phyloP scores from a whole-genome alignment of 35 echinoderm and acorn worm genomes.

The Heliocidaris tuberculata region DNA sequence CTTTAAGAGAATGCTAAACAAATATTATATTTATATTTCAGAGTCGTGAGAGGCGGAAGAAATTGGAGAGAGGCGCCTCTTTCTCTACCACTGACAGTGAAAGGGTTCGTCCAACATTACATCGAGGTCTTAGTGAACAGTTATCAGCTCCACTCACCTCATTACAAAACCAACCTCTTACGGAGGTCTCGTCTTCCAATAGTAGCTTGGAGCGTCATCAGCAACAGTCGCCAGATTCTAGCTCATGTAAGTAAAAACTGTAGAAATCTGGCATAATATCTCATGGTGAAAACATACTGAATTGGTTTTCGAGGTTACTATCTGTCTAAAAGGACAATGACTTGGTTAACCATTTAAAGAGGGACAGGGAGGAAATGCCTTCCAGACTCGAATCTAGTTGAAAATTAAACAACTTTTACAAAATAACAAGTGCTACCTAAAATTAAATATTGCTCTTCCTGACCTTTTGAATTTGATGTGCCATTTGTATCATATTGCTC shows the following conservation, averaged over 20 bases:
- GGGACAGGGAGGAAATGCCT: too few relatives aligned
- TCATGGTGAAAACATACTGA: not conserved
- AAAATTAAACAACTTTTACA: too few relatives aligned
- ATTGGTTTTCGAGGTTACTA: not conserved
- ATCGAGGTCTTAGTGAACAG: constrained; percentile 41
- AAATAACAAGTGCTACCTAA: not conserved
- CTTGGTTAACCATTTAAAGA: not conserved
- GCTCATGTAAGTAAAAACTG: constrained; percentile 13
- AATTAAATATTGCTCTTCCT: not conserved
- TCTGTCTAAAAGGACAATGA: not conserved
- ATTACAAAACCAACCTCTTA: constrained; percentile 30
- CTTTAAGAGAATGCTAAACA: not conserved
- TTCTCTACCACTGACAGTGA: not conserved
- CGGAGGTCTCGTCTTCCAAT: constrained; percentile 35
- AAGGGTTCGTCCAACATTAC: not conserved
- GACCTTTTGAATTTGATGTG: not conserved
- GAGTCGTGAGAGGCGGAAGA: constrained; percentile 34
- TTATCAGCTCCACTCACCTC: not conserved
- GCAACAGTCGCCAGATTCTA: not conserved
- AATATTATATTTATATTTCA: constrained; percentile 20
- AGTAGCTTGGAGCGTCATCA: constrained; percentile 27
- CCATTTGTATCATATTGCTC: too few relatives aligned
- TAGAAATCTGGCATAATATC: not conserved
- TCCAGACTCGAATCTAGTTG: too few relatives aligned
- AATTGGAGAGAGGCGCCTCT: constrained; percentile 5